Evolutionary conservation across 2,888 invertebrate genomes (phyloP).

Genomic region (Schizotus pectinicornis): DNA sequence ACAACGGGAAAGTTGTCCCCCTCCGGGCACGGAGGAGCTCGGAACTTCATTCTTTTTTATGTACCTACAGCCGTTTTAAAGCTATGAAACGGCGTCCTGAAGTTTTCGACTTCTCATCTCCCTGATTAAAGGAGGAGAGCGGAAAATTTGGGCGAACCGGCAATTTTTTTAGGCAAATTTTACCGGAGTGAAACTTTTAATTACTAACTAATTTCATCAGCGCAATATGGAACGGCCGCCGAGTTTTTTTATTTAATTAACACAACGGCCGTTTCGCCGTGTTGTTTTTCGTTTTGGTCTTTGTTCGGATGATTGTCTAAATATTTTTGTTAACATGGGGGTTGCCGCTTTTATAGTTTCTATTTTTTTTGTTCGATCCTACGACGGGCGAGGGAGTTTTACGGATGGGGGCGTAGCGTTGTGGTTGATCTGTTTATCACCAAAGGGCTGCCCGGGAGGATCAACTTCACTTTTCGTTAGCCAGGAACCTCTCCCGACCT

Average conservation of each 20-base stretch:
- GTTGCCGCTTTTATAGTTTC: constrained; percentile 1
- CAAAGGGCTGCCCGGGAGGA: constrained; percentile 18
- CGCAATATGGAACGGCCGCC: background rate
- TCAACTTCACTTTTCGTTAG: constrained; percentile 16
- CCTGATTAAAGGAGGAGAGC: too few species aligned
- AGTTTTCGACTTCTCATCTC: too few species aligned
- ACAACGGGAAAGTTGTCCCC: constrained; percentile 17
- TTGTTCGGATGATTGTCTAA: too few species aligned
- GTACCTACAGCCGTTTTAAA: background rate
- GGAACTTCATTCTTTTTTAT: constrained; percentile 5
- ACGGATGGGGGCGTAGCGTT: constrained; percentile 15
- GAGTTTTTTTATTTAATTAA: too few species aligned
- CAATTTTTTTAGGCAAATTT: background rate
- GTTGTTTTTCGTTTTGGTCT: too few species aligned
- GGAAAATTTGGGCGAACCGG: too few species aligned
- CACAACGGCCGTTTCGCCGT: too few species aligned
- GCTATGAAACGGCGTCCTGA: too few species aligned
- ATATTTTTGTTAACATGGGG: constrained; percentile 2
- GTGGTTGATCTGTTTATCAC: constrained; percentile 24
- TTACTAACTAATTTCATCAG: background rate
- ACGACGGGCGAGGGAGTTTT: constrained; percentile 6
- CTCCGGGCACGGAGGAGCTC: constrained; percentile 2
- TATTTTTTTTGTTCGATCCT: constrained; percentile 15
- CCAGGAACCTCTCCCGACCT: constrained; percentile 7
- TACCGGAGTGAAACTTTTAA: background rate